Conservation (phyloP, 1,140 invertebrate species). For the Epicauta chinensis region DNA sequence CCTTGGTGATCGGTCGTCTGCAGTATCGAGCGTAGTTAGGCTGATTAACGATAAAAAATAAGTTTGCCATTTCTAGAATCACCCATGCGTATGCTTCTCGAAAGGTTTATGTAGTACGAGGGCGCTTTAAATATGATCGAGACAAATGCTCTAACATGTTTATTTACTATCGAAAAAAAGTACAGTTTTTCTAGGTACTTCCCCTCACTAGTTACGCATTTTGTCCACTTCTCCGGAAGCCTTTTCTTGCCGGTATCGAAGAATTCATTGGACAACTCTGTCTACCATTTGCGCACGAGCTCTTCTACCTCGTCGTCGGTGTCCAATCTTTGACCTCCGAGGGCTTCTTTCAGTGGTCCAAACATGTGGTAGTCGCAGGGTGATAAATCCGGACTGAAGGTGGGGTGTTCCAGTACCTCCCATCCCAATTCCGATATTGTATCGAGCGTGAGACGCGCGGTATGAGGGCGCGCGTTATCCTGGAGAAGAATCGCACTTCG, state of each 20-base stretch:
- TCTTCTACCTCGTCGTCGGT: background rate
- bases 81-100: too few species aligned
- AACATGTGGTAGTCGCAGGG: constrained; percentile 28
- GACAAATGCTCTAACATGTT: constrained; percentile 8
- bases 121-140: constrained; percentile 3
- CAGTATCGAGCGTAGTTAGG: too few species aligned
- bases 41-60: too few species aligned
- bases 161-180: background rate
- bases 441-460: too few species aligned
- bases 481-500: background rate
- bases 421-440: constrained; percentile 6
- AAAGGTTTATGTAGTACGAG: too few species aligned
- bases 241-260: background rate
- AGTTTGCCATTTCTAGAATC: too few species aligned
- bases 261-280: background rate
- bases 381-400: constrained; percentile 29
- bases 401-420: constrained; percentile 27
- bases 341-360: constrained; percentile 16
- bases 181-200: constrained; percentile 5
- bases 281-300: background rate
- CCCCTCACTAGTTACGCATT: background rate
- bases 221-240: background rate
- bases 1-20: too few species aligned
- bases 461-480: too few species aligned
- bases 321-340: constrained; percentile 2